Evolutionary conservation across 2,113 vertebrate genomes (phyloP), one percentile per base, ranked within the genome.

Genomic region (Sminthopsis crassicaudata): DNA sequence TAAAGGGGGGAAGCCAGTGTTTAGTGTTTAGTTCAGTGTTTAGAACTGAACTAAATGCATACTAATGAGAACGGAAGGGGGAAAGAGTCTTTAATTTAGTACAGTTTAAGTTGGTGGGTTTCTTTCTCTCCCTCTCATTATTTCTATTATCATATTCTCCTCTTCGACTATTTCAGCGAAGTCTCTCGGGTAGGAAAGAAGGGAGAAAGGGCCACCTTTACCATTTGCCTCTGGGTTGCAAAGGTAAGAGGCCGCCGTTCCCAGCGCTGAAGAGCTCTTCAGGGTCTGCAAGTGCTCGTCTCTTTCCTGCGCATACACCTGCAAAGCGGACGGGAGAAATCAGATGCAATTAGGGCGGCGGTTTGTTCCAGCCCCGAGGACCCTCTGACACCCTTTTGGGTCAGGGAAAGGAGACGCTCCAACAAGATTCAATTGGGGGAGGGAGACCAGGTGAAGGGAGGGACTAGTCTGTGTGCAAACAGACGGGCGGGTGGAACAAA

Each of bases 241-340:
- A 36, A 99, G 98, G 97, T 98, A 99, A 95, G 99, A 98, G 90
- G 98, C 91, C 52, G 95, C 52, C 60, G 97, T 98, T 97, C 91
- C 97, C 98, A 98, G 97, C 2, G 98, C 95, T 42, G 98, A 96
- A 4, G 97, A 94, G 92, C 97, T 92, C 92, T 98, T 99, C 95
- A 98, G 96, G 90, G 97, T 97, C 97, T 98, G 98, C 98, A 98
- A 97, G 27, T 97, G 98, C 30, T 98, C 98, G 53, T 99, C 99
- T 98, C 98, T 98, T 96, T 99, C 99, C 94, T 98, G 97, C 42
- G 98, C 95, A 97, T 98, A 99, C 98, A 99, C 99, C 99, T 99
- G 98, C 97, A 96, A 98, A 95, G 98, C 93, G 94, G 90, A 91
- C 89, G 57, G 36, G 67, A 88, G 97, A 97, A 97, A 97, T n/a